Percentiles rank a stretch among this genome's conserved stretches.
phyloP scores from a whole-genome alignment of 1,140 invertebrate species.

The Macrobrachium rosenbergii region DNA sequence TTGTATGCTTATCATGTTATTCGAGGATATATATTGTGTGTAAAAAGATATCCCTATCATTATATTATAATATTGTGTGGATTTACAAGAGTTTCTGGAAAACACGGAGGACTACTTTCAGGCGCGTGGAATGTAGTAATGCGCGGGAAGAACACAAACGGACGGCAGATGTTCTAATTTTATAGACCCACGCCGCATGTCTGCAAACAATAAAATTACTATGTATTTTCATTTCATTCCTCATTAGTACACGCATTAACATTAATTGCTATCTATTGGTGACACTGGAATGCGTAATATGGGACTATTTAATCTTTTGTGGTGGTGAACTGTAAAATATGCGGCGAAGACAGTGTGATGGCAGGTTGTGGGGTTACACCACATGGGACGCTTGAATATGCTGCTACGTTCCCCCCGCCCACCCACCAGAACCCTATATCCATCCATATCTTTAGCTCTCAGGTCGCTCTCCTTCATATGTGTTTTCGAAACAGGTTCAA shows the following conservation, averaged over 20 bases:
- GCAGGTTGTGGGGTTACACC: background rate
- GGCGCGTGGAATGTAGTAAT: constrained; percentile 57
- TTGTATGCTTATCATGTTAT: background rate
- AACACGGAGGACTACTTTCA: constrained; percentile 54
- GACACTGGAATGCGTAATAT: no score
- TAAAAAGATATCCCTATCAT: constrained; percentile 1
- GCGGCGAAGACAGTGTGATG: background rate
- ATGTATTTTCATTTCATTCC: background rate
- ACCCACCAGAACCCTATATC: no score
- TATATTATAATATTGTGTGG: background rate
- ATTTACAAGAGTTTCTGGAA: background rate
- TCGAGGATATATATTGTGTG: background rate
- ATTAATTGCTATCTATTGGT: background rate
- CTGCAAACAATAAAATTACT: constrained; percentile 1
- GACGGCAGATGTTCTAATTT: constrained; percentile 59
- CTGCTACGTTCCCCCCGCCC: no score
- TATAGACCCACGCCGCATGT: constrained; percentile 50
- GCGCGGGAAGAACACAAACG: constrained; percentile 62
- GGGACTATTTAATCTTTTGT: no score
- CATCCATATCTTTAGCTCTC: no score
- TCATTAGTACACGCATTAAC: background rate
- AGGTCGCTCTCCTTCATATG: no score
- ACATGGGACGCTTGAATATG: no score
- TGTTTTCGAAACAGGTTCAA: no score
- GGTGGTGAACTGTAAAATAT: no score